A percentile compares a stretch with the other conserved stretches of the same genome.
Conservation (phyloP, 2,113 vertebrate genomes). For the Tetrao urogallus region DNA sequence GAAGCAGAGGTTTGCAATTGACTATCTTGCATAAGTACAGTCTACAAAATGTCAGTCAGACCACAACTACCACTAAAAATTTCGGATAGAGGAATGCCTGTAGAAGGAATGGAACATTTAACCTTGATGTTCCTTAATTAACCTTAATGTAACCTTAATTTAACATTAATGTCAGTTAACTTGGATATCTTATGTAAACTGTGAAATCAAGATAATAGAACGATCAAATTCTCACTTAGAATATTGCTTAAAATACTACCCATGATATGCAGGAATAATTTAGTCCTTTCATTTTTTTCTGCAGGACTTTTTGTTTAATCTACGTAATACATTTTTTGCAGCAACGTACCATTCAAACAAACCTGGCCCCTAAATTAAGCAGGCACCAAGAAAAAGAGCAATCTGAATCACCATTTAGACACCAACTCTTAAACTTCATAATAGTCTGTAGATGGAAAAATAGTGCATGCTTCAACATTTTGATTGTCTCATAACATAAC, state of each 20-base stretch:
- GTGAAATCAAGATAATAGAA: background rate
- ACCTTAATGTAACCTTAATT: too few relatives aligned
- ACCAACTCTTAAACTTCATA: background rate
- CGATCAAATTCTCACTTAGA: background rate
- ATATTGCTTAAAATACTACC: background rate
- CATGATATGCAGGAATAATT: background rate
- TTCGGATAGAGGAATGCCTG: background rate
- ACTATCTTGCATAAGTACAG: background rate
- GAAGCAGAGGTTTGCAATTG: background rate
- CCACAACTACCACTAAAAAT: background rate
- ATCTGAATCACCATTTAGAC: background rate
- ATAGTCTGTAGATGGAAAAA: background rate
- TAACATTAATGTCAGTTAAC: background rate
- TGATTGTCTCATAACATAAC: background rate
- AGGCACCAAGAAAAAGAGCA: background rate
- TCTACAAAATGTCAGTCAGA: background rate
- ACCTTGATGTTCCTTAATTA: background rate
- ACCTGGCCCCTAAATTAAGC: background rate
- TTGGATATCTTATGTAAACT: background rate
- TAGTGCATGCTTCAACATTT: background rate
- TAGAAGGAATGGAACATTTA: background rate
- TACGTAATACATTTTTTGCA: background rate
- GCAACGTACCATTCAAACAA: background rate
- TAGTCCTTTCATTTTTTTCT: background rate
- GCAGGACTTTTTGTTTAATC: background rate